Percentiles rank a stretch among this genome's conserved stretches.
Evolutionary conservation across 1,140 invertebrate genomes (phyloP).

Genomic region (Metopolophium dirhodum): DNA sequence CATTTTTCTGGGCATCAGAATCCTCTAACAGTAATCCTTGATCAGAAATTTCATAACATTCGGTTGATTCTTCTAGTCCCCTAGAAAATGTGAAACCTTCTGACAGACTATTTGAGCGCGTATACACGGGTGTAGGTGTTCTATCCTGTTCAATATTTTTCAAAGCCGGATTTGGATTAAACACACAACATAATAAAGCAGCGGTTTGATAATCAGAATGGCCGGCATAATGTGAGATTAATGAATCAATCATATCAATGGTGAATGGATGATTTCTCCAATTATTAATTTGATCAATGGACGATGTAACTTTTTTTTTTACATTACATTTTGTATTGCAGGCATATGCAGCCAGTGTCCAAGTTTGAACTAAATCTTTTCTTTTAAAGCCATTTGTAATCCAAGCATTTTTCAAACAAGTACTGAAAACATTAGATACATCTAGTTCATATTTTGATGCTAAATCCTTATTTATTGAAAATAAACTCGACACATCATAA

Average conservation of each 20-base stretch:
- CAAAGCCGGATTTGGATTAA: constrained; percentile 67
- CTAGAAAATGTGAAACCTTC: constrained; percentile 48
- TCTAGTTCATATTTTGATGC: constrained; percentile 76
- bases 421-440: constrained; percentile 67
- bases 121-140: constrained; percentile 30
- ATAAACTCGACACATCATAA: constrained; percentile 79
- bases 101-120: constrained; percentile 34
- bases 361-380: constrained; percentile 83
- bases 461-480: constrained; percentile 79
- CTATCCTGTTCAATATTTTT: constrained; percentile 62
- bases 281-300: constrained; percentile 70
- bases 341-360: constrained; percentile 79
- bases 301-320: not conserved
- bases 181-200: constrained; percentile 88
- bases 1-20: constrained; percentile 63
- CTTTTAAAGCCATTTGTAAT: constrained; percentile 76
- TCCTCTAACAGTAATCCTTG: constrained; percentile 42
- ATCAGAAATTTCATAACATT: constrained; percentile 52
- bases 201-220: constrained; percentile 90
- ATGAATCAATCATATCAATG: constrained; percentile 79
- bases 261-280: constrained; percentile 87
- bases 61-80: constrained; percentile 45
- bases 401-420: constrained; percentile 83
- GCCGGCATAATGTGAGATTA: constrained; percentile 80
- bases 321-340: constrained; percentile 63